phyloP scores from a whole-genome alignment of 2,888 invertebrate genomes.

The Gymnocheta viridis region DNA sequence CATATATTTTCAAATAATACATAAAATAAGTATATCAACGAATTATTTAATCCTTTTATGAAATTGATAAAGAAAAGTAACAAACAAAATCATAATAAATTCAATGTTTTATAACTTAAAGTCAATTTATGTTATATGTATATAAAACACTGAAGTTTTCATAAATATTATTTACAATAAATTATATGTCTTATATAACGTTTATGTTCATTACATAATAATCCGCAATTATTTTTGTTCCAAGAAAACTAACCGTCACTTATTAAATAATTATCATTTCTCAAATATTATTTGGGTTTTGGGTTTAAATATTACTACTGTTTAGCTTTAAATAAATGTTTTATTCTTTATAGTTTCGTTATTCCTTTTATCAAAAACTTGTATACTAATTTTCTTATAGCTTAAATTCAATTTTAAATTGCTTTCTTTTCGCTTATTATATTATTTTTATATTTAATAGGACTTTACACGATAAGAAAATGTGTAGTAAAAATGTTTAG shows the following conservation, averaged over 20 bases:
- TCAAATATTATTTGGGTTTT: slow-evolving; percentile 56
- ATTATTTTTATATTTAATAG: slow-evolving; percentile 53
- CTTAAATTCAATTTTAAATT: slow-evolving; percentile 44
- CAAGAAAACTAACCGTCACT: background rate
- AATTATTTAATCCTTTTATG: too few relatives aligned
- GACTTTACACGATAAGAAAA: slow-evolving; percentile 63
- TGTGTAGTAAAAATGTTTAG: slow-evolving; percentile 69
- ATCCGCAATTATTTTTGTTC: background rate
- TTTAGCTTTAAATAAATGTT: slow-evolving; percentile 42
- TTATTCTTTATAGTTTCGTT: slow-evolving; percentile 29
- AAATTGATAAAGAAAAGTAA: background rate
- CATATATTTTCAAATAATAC: too few relatives aligned
- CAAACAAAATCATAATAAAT: background rate
- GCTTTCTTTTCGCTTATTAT: slow-evolving; percentile 43
- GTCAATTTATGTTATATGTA: background rate
- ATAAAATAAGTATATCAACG: too few relatives aligned
- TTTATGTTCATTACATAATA: background rate
- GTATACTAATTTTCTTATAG: slow-evolving; percentile 32
- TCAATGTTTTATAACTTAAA: background rate
- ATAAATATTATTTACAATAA: background rate
- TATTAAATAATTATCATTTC: slow-evolving; percentile 27
- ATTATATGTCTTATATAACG: background rate
- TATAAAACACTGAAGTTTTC: slow-evolving; percentile 28
- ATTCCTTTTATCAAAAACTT: slow-evolving; percentile 16
- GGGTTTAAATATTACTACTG: slow-evolving; percentile 25